Conservation (phyloP, 2,888 invertebrate species). For the Dermolepida albohirtum region DNA sequence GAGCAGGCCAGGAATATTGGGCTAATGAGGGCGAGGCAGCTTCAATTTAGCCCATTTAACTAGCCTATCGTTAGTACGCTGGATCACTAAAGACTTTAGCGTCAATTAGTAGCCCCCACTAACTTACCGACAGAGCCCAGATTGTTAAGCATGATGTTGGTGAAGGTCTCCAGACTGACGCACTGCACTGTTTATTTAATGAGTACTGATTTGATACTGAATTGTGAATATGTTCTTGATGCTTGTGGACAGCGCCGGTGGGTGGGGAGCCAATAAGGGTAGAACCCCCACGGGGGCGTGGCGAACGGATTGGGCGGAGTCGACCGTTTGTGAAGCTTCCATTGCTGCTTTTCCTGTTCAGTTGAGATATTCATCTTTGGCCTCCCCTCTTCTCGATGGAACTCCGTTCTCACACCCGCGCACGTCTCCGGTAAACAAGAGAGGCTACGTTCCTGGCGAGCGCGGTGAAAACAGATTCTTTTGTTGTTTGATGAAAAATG, state of each 20-base stretch:
- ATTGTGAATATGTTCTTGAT: slow-evolving; percentile 65
- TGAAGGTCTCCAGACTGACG: slow-evolving; percentile 56
- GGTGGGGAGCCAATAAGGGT: slow-evolving; percentile 61
- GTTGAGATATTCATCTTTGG: slow-evolving; percentile 40
- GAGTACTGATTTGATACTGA: slow-evolving; percentile 68
- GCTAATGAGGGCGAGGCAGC: slow-evolving; percentile 67
- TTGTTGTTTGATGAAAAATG: slow-evolving; percentile 43
- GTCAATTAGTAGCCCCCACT: slow-evolving; percentile 65
- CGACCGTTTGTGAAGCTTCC: slow-evolving; percentile 51
- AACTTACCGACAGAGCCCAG: slow-evolving; percentile 65
- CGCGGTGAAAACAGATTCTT: slow-evolving; percentile 28
- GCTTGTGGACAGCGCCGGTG: slow-evolving; percentile 58
- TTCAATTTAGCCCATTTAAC: slow-evolving; percentile 66
- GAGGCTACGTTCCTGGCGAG: slow-evolving; percentile 23
- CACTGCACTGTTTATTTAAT: slow-evolving; percentile 68
- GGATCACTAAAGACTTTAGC: slow-evolving; percentile 66
- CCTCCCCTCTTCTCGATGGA: slow-evolving; percentile 16
- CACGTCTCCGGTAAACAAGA: slow-evolving; percentile 36
- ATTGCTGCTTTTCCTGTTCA: slow-evolving; percentile 46
- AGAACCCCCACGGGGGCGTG: slow-evolving; percentile 55
- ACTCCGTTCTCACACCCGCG: slow-evolving; percentile 27
- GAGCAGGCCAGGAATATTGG: slow-evolving; percentile 62
- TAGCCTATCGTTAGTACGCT: slow-evolving; percentile 66
- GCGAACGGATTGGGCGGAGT: slow-evolving; percentile 51
- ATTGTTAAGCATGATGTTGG: slow-evolving; percentile 64